Evolutionary conservation across 2,113 vertebrate species (phyloP).

Genomic region (Sapajus apella): DNA sequence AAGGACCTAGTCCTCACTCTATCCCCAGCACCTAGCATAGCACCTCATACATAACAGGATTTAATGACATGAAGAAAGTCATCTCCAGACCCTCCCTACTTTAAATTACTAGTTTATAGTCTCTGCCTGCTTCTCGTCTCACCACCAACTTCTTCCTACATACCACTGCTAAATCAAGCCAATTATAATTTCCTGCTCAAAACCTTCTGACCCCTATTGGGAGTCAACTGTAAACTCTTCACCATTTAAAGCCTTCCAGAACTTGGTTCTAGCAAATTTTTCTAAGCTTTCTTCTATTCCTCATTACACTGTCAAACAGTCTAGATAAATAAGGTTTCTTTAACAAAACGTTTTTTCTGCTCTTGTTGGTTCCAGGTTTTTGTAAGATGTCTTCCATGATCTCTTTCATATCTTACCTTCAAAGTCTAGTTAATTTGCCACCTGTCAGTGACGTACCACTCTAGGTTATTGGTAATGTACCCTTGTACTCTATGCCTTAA

Average conservation of each 20-base stretch:
- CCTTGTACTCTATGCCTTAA: background rate
- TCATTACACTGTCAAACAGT: background rate
- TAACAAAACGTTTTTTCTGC: background rate
- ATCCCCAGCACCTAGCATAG: background rate
- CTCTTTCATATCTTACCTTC: background rate
- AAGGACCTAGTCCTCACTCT: background rate
- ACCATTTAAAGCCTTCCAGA: constrained; percentile 28
- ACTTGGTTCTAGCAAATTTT: constrained; percentile 17
- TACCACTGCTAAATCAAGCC: constrained; percentile 10
- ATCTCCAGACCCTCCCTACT: background rate
- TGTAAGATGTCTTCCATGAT: background rate
- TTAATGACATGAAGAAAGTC: constrained; percentile 16
- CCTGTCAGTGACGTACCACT: background rate
- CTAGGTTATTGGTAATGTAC: background rate
- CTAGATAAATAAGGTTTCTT: background rate
- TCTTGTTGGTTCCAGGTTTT: constrained; percentile 1
- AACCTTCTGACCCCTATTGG: background rate
- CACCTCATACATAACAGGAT: background rate
- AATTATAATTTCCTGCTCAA: constrained; percentile 40
- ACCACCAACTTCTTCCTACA: background rate
- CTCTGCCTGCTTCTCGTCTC: background rate
- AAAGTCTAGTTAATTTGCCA: constrained; percentile 25
- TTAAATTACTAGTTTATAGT: constrained; percentile 9
- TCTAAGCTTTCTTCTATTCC: background rate
- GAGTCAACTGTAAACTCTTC: background rate